Evolutionary conservation across 2,113 vertebrate species (phyloP).

Genomic region (Tauraco erythrolophus): DNA sequence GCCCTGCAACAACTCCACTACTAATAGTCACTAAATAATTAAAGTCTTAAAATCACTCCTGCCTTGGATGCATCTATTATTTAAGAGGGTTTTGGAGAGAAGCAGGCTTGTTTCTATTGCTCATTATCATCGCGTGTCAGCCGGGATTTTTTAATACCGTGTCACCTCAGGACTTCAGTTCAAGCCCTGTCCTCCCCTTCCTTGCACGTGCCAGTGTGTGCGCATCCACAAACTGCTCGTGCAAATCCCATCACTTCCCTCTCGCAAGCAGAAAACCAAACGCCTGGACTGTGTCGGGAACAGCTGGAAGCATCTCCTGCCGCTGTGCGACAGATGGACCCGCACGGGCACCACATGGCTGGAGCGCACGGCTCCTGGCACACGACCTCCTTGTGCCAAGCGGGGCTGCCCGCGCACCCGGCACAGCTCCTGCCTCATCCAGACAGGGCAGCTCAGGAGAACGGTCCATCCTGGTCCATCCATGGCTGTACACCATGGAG

Average conservation of each 20-base stretch:
- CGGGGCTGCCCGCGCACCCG: neutral
- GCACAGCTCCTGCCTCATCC: neutral
- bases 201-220: rapidly evolving
- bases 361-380: too few species aligned
- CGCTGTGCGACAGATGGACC: rapidly evolving
- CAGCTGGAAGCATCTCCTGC: neutral
- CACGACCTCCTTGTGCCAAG: too few species aligned
- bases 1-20: neutral
- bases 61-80: conserved; percentile 25
- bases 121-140: neutral
- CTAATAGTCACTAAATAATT: conserved; percentile 52
- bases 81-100: neutral
- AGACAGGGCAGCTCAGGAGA: neutral
- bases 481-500: neutral
- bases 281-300: rapidly evolving
- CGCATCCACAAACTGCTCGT: rapidly evolving
- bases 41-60: conserved; percentile 50
- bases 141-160: neutral
- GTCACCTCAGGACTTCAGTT: neutral
- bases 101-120: conserved; percentile 23
- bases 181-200: neutral
- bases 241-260: neutral
- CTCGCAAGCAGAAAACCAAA: neutral
- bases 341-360: neutral
- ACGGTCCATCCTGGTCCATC: neutral